Base-by-base conservation (phyloP, 2,888 invertebrate genomes). In the Eulithis prunata region DNA sequence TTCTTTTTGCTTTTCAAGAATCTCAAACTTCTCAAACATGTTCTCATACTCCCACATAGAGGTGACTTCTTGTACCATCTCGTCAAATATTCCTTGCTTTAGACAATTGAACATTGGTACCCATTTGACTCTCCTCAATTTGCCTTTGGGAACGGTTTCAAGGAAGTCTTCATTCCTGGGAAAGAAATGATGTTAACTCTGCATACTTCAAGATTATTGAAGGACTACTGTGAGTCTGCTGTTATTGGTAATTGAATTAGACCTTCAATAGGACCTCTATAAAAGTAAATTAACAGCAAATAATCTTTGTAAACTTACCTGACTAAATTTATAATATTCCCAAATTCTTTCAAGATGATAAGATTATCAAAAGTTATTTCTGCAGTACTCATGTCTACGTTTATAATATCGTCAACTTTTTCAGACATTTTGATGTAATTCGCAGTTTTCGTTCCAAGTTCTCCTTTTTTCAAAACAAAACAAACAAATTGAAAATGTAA, bases 41-140 rank as follows among this genome's bases (percentile, higher is more conserved):
- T 88, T 85, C 75, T 93, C 93, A 72, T 87, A 87, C 66, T 87
- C 81, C 93, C 93, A 93, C 91, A 93, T 89, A 3, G 84, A 78
- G 71, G 80, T 85, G 53, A 92, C 71, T 75, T 93, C 91, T 68
- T 90, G 86, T 7, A 90, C 79, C 86, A 93, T 89, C 71, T 89
- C 90, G 70, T 88, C 85, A 10, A 87, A 78, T 55, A 93, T 88
- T 3, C 83, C 81, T 78, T 90, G 88, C 75, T 91, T 92, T 61
- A 93, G 75, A 68, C 84, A 89, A 68, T 90, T 86, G 66, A 92
- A 90, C 84, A 91, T 87, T 14, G 87, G 90, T 13, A 87, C 81
- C 93, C 93, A 93, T 82, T 92, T 90, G 0, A 93, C 85, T 67
- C 88, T 80, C 70, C 76, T 84, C 7, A 90, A 70, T 77, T 91